Conservation (phyloP, 53 echinoderm and acorn worm genomes). For the Crossaster papposus region DNA sequence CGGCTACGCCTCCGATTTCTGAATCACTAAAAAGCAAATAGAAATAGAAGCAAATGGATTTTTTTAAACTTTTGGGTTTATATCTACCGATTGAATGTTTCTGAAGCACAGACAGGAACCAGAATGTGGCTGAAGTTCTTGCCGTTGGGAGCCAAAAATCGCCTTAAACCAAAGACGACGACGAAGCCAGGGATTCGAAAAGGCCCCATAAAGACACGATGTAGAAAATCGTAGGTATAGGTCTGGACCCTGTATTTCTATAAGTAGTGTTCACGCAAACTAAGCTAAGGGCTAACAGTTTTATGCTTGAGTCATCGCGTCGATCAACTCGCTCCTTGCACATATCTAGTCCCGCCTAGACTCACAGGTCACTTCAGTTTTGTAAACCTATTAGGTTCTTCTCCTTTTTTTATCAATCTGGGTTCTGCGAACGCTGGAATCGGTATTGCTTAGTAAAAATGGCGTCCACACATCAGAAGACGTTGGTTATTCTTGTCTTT, state of each 20-base stretch:
- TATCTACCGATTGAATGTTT: too few species aligned
- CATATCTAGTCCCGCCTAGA: background rate
- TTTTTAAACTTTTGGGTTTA: too few species aligned
- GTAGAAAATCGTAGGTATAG: too few species aligned
- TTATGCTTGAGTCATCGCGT: background rate
- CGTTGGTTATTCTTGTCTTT: background rate
- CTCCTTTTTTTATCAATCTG: background rate
- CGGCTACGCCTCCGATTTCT: too few species aligned
- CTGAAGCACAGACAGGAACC: too few species aligned
- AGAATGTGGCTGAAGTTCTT: too few species aligned
- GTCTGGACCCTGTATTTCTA: background rate
- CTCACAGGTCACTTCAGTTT: background rate
- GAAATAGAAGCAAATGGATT: too few species aligned
- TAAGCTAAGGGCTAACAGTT: background rate
- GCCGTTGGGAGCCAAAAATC: too few species aligned
- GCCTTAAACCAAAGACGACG: too few species aligned
- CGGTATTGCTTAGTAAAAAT: background rate
- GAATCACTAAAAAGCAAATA: too few species aligned
- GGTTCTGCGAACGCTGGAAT: background rate
- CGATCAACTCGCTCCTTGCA: background rate
- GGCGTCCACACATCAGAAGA: constrained; percentile 2
- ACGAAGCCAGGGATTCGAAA: too few species aligned
- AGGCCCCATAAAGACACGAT: too few species aligned
- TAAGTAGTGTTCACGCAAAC: background rate
- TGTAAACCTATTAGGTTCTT: background rate